Base-by-base conservation (phyloP, 2,113 vertebrate genomes). In the Dicrurus megarhynchus region DNA sequence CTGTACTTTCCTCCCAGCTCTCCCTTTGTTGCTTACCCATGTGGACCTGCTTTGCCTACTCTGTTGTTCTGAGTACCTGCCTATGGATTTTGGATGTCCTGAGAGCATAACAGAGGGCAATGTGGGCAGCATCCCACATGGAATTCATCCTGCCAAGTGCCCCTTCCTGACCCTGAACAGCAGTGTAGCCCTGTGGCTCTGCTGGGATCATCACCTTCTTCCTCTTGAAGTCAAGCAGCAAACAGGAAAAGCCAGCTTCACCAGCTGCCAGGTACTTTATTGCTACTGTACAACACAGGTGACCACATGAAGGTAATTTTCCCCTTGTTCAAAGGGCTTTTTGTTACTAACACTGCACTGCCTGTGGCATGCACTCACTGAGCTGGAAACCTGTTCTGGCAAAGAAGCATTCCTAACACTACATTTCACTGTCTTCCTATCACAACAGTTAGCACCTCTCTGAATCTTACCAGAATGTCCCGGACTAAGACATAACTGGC, bases 41-140 rank as follows among this genome's bases (percentile, higher is more conserved):
- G 20, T 3, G 16, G 33, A 12, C 18, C 35, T n/a, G 33, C 46
- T 67, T 81, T 44, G 21, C 60, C 23, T 22, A 10, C 8, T 47
- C 39, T 28, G 4, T 35, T 9, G 1, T 33, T 75, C 26, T 7
- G 1, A 22, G 44, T 39, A 47, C 53, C 60, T 47, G 52, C 80
- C 60, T 63, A 9, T 46, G 64, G 42, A 59, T 70, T 89, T 57
- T 49, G 56, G 35, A 67, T 41, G 30, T 57, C 12, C 55, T 7
- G 1, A 41, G 24, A 53, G 18, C 0, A 0, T 18, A 78, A 50
- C 35, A 75, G 21, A 82, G 56, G n/a, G 64, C 60, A 20, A 16
- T 8, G 30, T 39, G 33, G 44, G 44, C 79, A 83, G 33, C 63
- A 57, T 9, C n/a, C 35, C 28, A 23, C 1, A 0, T n/a, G 67